Evolutionary conservation across 2,888 invertebrate genomes (phyloP).

Genomic region (Leuctra nigra): DNA sequence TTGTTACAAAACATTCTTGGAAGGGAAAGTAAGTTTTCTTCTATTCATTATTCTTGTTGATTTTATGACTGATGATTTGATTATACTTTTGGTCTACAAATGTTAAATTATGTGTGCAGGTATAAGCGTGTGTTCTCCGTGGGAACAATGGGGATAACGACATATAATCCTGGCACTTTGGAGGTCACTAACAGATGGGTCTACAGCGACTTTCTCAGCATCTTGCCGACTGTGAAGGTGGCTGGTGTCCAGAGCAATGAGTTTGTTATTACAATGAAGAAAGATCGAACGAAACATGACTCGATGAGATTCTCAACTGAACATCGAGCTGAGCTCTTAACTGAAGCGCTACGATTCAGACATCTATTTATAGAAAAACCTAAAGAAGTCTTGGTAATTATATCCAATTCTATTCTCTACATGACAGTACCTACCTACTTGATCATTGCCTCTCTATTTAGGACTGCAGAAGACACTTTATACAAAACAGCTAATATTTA

Average conservation of each 20-base stretch:
- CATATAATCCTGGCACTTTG: conserved; percentile 87
- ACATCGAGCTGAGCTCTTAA: conserved; percentile 84
- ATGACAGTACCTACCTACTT: no score
- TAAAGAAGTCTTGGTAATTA: no score
- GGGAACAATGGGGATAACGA: conserved; percentile 91
- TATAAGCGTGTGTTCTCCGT: conserved; percentile 97
- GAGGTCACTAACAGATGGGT: conserved; percentile 93
- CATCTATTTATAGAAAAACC: conserved; percentile 74
- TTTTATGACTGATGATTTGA: background rate
- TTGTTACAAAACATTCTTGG: conserved; percentile 98
- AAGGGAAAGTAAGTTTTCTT: conserved; percentile 74
- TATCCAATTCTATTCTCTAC: no score
- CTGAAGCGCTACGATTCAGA: conserved; percentile 79
- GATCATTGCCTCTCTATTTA: no score
- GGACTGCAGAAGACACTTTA: no score
- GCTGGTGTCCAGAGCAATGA: conserved; percentile 55
- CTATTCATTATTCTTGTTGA: background rate
- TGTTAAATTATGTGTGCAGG: conserved; percentile 41
- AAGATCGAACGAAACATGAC: conserved; percentile 85
- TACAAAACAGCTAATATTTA: no score
- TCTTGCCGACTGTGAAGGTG: conserved; percentile 46
- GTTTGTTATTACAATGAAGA: conserved; percentile 77
- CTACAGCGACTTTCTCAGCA: conserved; percentile 70
- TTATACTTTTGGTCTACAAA: background rate
- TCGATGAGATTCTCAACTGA: conserved; percentile 96